Percentiles rank a stretch among this genome's conserved stretches.
Conservation (phyloP, 2,113 vertebrate species). For the Plecotus auritus region DNA sequence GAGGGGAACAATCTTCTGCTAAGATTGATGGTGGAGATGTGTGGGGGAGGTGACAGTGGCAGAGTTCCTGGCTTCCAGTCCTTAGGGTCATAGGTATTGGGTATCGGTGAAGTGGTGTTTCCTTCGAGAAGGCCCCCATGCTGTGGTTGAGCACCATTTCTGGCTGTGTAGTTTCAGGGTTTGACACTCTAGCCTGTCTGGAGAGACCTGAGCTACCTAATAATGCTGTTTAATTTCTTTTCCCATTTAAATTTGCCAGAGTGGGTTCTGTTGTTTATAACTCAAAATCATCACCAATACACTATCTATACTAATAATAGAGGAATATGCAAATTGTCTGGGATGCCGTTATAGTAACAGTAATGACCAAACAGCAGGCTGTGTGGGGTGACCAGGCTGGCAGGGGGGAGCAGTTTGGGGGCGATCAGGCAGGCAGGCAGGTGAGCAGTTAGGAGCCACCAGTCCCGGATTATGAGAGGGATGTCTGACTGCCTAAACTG, state of each 20-base stretch:
- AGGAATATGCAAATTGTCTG: too few relatives aligned
- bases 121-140: neutral
- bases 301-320: too few relatives aligned
- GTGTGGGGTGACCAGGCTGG: too few relatives aligned
- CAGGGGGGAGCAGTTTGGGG: too few relatives aligned
- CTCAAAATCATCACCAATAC: neutral
- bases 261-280: neutral
- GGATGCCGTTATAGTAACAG: too few relatives aligned
- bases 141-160: neutral
- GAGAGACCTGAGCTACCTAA: neutral
- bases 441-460: too few relatives aligned
- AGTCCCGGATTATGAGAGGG: too few relatives aligned
- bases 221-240: neutral
- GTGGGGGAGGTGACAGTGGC: neutral
- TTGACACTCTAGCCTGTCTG: neutral
- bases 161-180: neutral
- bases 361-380: too few relatives aligned
- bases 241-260: neutral
- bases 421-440: too few relatives aligned
- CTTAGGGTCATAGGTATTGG: neutral
- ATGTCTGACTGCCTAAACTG: too few relatives aligned
- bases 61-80: neutral
- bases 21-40: neutral
- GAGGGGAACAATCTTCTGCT: neutral
- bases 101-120: neutral